These are phyloP conservation scores for Eupithecia exiguata DNA, from an alignment of 2,888 invertebrate species.

Conservation along the genomic window DNA sequence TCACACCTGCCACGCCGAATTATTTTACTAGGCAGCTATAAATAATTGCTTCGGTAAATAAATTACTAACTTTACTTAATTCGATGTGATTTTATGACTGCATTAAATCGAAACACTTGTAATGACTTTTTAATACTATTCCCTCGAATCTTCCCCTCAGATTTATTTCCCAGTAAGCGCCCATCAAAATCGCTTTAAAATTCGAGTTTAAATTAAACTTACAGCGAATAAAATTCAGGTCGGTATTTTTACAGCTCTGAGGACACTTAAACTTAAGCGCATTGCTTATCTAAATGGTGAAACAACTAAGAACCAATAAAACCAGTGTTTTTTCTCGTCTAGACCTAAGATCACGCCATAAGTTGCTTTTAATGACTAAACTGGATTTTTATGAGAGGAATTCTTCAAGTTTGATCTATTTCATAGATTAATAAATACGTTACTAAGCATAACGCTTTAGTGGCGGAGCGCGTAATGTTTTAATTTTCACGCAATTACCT, in stretches of 20 bases:
- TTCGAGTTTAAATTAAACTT: conserved; percentile 17
- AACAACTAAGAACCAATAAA: background rate
- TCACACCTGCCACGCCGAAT: background rate
- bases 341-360: background rate
- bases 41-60: background rate
- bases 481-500: background rate
- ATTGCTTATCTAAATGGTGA: background rate
- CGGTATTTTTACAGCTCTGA: conserved; percentile 14
- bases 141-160: conserved; percentile 19
- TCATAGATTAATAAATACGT: background rate
- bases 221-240: conserved; percentile 7
- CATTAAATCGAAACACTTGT: conserved; percentile 9
- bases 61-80: background rate
- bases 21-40: background rate
- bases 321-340: background rate
- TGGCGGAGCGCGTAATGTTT: background rate
- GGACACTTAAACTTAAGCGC: background rate
- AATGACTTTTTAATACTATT: conserved; percentile 18
- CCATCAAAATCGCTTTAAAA: conserved; percentile 27
- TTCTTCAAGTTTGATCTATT: background rate
- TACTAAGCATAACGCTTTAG: background rate
- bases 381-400: background rate
- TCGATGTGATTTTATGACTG: conserved; percentile 13
- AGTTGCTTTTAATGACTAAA: background rate
- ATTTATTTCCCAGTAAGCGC: conserved; percentile 22